A percentile compares a stretch with the other conserved stretches of the same genome.
phyloP scores from a whole-genome alignment of 2,797 vertebrate species.

The Sebastes itinus region DNA sequence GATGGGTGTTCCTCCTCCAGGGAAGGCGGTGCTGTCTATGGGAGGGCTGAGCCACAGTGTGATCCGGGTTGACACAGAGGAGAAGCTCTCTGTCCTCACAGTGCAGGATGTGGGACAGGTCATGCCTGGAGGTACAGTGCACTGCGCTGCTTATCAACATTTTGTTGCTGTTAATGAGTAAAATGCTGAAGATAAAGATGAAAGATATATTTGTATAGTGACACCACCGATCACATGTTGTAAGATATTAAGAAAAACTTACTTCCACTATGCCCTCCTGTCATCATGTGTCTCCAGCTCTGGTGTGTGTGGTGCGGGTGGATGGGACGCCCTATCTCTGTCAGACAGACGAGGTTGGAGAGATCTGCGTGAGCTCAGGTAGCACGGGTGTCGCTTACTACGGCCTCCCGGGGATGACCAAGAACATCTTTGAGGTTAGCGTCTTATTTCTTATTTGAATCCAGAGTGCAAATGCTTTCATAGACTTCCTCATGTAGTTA shows the following conservation, averaged over 20 bases:
- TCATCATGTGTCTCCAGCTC: slow-evolving; percentile 74
- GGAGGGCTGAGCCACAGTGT: slow-evolving; percentile 91
- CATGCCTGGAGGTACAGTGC: slow-evolving; percentile 93
- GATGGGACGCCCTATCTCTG: slow-evolving; percentile 93
- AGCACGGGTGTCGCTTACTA: slow-evolving; percentile 90
- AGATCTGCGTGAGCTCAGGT: slow-evolving; percentile 91
- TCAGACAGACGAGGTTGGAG: slow-evolving; percentile 93
- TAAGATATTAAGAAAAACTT: background rate
- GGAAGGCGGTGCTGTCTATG: slow-evolving; percentile 95
- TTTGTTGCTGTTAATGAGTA: background rate
- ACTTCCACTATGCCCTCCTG: background rate
- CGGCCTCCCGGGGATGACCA: slow-evolving; percentile 94
- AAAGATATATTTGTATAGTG: background rate
- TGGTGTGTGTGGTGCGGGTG: slow-evolving; percentile 90
- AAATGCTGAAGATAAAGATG: background rate
- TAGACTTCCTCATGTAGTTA: background rate
- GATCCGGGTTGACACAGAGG: slow-evolving; percentile 94
- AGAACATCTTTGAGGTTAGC: slow-evolving; percentile 93
- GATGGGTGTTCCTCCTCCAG: slow-evolving; percentile 89
- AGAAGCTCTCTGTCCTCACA: slow-evolving; percentile 94
- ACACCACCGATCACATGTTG: background rate
- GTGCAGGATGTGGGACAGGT: slow-evolving; percentile 97
- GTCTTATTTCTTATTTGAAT: background rate
- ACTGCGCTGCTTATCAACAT: background rate
- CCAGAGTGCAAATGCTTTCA: background rate